Conservation (phyloP, 37 sponge, comb jelly and placozoan genomes). For the Crambe crambe region DNA sequence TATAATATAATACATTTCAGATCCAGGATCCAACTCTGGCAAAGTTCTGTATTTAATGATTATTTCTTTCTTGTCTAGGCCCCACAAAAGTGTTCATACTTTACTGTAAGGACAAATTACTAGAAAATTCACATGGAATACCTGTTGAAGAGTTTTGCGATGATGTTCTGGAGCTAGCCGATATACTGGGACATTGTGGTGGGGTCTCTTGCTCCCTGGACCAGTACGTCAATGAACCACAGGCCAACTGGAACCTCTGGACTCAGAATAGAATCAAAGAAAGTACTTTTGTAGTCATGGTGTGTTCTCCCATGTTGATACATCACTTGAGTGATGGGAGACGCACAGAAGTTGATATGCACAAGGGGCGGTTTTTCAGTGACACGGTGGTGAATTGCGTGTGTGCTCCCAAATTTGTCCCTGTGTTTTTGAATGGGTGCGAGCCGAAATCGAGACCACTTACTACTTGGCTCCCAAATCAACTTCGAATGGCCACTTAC, state of each 20-base stretch:
- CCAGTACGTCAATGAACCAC: constrained; percentile 7
- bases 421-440: constrained; percentile 36
- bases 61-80: not conserved
- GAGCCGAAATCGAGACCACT: not conserved
- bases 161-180: constrained; percentile 15
- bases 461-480: not conserved
- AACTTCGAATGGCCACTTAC: not conserved
- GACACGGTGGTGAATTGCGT: constrained; percentile 15
- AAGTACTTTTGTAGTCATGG: constrained; percentile 21
- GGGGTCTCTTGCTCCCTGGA: constrained; percentile 9
- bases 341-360: constrained; percentile 6
- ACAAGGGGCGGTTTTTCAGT: constrained; percentile 7
- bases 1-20: too few species aligned
- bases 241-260: constrained; percentile 30
- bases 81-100: constrained; percentile 22
- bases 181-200: constrained; percentile 9
- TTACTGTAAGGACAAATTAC: constrained; percentile 22
- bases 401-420: constrained; percentile 29
- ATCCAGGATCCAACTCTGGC: too few species aligned
- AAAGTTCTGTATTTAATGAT: too few species aligned
- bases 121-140: not conserved
- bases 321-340: not conserved
- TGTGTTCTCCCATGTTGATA: constrained; percentile 18
- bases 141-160: constrained; percentile 14
- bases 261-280: constrained; percentile 28